Evolutionary conservation across 2,797 vertebrate species (phyloP), one percentile per base, ranked within the genome.

Genomic region (Lophotriccus pileatus): DNA sequence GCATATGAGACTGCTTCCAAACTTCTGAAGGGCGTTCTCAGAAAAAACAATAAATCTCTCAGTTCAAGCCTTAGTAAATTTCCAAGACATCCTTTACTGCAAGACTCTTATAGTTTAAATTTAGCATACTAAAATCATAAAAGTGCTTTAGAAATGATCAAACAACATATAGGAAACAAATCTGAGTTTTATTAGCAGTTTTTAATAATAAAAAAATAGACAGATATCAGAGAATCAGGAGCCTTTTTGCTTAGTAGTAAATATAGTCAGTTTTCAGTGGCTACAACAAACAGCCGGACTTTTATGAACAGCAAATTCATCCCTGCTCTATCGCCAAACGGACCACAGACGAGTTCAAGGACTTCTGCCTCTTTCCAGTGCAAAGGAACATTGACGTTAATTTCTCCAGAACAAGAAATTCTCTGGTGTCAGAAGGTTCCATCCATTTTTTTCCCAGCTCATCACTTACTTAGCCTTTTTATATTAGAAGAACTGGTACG

Each of bases 341-440:
- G 39, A 69, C 63, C 30, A 76, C 47, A 67, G 62, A 79, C 41
- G 84, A 84, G 73, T 78, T 76, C 87, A 94, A 93, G 66, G 62
- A 87, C 53, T 95, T 86, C 66, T 88, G 66, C 36, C 47, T 73
- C 56, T 87, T 62, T 79, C 55, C 87, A 91, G 59, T 32, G 34
- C 20, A 63, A 93, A 86, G 74, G 3, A 32, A 67, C 27, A 50
- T 3, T 37, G 47, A 88, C 72, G 60, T 73, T 49, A 52, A 94
- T 79, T 94, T 88, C 83, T 91, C 47, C 67, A 93, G 63, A 90
- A 86, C 13, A 30, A 59, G 17, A 39, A 89, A 80, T 50, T 77
- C 37, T 67, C 52, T 14, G 17, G 9, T 47, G 49, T 60, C 49
- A 89, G 74, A 5, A 86, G 50, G n/a, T 59, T 84, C 55, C 66